Conservation (phyloP, 2,888 invertebrate genomes). For the Acrobasis repandana region DNA sequence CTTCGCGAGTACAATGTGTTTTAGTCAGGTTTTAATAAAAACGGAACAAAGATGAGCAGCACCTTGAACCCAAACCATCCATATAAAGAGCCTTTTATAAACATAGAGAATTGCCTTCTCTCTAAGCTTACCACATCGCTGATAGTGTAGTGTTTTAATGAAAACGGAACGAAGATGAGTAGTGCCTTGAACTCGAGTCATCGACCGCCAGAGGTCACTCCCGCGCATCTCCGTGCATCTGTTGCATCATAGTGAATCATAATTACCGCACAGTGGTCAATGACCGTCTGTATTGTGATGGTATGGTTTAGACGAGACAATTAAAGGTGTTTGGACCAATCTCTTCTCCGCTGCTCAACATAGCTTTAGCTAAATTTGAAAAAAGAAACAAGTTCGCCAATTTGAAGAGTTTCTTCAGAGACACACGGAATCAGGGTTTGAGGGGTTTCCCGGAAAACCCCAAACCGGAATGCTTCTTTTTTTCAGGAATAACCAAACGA, state of each 20-base stretch:
- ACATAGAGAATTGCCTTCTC: not conserved
- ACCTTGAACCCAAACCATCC: too few species aligned
- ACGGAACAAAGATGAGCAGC: too few species aligned
- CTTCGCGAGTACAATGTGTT: too few species aligned
- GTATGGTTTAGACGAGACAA: too few species aligned
- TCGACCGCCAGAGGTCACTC: slow-evolving; percentile 42
- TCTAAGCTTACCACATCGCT: not conserved
- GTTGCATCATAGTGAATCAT: slow-evolving; percentile 26
- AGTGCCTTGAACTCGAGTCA: slow-evolving; percentile 44
- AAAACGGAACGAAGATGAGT: slow-evolving; percentile 42
- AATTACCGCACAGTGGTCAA: slow-evolving; percentile 18
- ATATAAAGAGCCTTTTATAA: not conserved
- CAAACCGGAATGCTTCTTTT: too few species aligned
- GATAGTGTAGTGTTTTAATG: slow-evolving; percentile 4
- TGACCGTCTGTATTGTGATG: slow-evolving; percentile 9
- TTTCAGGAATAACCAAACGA: too few species aligned
- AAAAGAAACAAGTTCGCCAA: not conserved
- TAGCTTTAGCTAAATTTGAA: not conserved
- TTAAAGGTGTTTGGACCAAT: not conserved
- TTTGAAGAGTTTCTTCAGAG: too few species aligned
- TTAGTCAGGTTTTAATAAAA: too few species aligned
- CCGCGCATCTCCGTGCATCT: slow-evolving; percentile 45
- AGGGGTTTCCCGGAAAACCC: too few species aligned
- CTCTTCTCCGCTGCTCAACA: not conserved
- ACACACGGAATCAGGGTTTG: too few species aligned